Base-by-base conservation (phyloP, 2,888 invertebrate species). In the Drosophila ochracea region DNA sequence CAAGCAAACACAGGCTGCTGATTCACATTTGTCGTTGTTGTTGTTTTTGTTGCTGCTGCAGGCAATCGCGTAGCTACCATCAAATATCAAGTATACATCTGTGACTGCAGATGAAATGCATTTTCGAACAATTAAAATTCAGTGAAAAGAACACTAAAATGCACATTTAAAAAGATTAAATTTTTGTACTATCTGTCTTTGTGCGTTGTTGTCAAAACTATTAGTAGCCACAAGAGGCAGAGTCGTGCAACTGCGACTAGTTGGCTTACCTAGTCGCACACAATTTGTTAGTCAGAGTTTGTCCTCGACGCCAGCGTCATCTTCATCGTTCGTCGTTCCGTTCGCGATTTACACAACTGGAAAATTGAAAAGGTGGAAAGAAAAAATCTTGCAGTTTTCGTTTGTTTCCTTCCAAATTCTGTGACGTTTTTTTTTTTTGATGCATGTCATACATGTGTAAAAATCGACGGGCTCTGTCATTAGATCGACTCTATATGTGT, bases 221-320 rank as follows among this genome's bases (percentile, higher is more conserved):
- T 76, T 73, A 78, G 75, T 63, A 49, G 73, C 68, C 63, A 68
- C 76, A 67, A 80, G 82, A 72, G 50, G 65, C 66, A 72, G 66
- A 73, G 43, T 10, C 30, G 52, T 64, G 33, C 61, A 77, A 81
- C 65, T 68, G 68, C 75, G 64, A 69, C 82, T 81, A 86, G 80
- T 84, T 50, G 73, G 62, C 73, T 55, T 57, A 54, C 70, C 75
- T 84, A 88, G 85, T 82, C 68, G 74, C 58, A 53, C 78, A 75
- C 57, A 68, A 73, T 64, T 69, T 80, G 72, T 86, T 89, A 86
- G 85, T 85, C 86, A 86, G 72, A 84, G 76, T 77, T 86, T 78
- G 78, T 85, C 68, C 86, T 83, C 70, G 70, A 54, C 61, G 52
- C 67, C 71, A 80, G 74, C 72, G 74, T 75, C 78, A 80, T 68